phyloP scores from a whole-genome alignment of 2,797 vertebrate species.

The Phrynocephalus forsythii region DNA sequence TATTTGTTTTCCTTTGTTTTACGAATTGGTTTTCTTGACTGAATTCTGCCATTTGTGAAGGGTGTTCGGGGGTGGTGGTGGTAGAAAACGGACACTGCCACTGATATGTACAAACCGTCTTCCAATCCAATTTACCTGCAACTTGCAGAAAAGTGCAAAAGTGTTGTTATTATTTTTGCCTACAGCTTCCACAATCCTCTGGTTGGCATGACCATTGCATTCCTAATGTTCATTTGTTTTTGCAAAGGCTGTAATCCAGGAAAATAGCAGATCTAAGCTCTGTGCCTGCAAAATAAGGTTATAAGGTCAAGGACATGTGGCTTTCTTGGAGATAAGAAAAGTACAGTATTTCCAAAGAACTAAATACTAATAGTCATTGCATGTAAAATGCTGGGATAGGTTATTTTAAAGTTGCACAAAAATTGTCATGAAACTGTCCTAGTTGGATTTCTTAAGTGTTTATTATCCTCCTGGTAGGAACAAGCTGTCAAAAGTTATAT shows the following conservation, averaged over 20 bases:
- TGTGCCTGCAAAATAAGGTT: too few relatives aligned
- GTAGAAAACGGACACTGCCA: background rate
- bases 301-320: too few relatives aligned
- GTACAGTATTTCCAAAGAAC: too few relatives aligned
- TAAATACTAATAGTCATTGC: background rate
- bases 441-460: background rate
- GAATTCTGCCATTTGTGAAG: background rate
- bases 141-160: too few relatives aligned
- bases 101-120: background rate
- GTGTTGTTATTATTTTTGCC: too few relatives aligned
- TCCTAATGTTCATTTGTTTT: too few relatives aligned
- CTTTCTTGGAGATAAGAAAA: too few relatives aligned
- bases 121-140: background rate
- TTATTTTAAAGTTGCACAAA: background rate
- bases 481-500: background rate
- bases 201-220: too few relatives aligned
- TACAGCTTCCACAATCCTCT: too few relatives aligned
- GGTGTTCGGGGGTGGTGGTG: background rate
- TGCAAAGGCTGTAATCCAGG: too few relatives aligned
- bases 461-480: background rate
- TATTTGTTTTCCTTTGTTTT: background rate
- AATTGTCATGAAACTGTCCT: background rate
- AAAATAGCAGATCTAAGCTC: too few relatives aligned
- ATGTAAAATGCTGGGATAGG: background rate
- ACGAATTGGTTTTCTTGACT: background rate